Conservation (phyloP, 2,888 invertebrate genomes). For the Lottia gigantea region DNA sequence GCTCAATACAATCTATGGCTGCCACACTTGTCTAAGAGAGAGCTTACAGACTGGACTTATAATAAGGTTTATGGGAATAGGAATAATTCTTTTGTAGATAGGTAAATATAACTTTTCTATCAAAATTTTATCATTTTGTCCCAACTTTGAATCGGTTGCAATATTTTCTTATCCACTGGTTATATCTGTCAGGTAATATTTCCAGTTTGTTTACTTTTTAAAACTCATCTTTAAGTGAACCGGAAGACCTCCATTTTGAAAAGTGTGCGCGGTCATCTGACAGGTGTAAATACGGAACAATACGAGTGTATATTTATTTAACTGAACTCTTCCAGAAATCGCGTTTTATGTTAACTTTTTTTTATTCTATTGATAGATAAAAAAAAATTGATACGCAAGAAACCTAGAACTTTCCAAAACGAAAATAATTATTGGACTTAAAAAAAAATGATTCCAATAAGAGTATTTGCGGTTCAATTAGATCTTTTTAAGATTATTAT, state of each 20-base stretch:
- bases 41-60: constrained; percentile 23
- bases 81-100: constrained; percentile 21
- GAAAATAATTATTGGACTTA: too few relatives aligned
- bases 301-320: too few relatives aligned
- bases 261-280: neutral
- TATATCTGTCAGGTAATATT: neutral
- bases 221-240: constrained; percentile 4
- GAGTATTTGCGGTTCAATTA: too few relatives aligned
- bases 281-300: constrained; percentile 1
- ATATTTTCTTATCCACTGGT: neutral
- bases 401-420: too few relatives aligned
- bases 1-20: constrained; percentile 37
- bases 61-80: constrained; percentile 25
- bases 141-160: neutral
- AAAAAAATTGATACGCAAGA: too few relatives aligned
- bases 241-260: constrained; percentile 5
- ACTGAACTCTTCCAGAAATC: too few relatives aligned
- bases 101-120: constrained; percentile 3
- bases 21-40: constrained; percentile 28
- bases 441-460: too few relatives aligned
- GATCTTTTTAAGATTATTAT: too few relatives aligned
- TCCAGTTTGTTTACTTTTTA: neutral
- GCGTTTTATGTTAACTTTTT: too few relatives aligned
- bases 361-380: too few relatives aligned
- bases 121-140: too few relatives aligned